Conservation (phyloP, 23 tunicate species). For the Clavelina lepadiformis region DNA sequence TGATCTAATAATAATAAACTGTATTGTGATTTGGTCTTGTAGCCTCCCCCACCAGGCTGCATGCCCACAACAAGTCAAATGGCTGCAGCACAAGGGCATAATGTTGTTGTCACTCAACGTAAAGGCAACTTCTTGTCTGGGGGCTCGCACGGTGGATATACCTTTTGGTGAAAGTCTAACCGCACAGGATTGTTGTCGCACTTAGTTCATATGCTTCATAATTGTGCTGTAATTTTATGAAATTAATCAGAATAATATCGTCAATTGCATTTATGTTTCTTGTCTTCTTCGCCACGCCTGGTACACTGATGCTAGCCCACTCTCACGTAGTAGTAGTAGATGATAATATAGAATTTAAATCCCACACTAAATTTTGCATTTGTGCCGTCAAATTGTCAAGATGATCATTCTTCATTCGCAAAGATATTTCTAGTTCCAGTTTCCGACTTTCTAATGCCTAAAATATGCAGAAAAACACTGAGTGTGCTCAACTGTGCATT, state of each 20-base stretch:
- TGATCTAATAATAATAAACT: too few species aligned
- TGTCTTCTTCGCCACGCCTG: too few species aligned
- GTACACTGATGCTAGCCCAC: too few species aligned
- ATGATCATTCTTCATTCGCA: conserved; percentile 9
- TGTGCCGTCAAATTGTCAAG: background rate
- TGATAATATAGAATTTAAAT: conserved; percentile 9
- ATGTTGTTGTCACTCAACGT: conserved; percentile 70
- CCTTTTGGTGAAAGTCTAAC: conserved; percentile 48
- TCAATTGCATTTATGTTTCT: too few species aligned
- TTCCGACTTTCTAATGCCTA: conserved; percentile 10
- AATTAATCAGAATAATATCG: too few species aligned
- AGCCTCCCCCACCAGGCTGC: conserved; percentile 89
- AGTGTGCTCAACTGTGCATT: too few species aligned
- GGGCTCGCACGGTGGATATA: conserved; percentile 73
- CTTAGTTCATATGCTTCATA: too few species aligned
- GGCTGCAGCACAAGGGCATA: conserved; percentile 80
- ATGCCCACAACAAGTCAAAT: conserved; percentile 67
- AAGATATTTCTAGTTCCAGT: conserved; percentile 5
- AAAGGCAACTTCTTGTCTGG: conserved; percentile 46
- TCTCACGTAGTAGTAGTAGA: too few species aligned
- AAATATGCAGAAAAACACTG: too few species aligned
- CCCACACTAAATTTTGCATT: conserved; percentile 17
- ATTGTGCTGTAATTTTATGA: too few species aligned
- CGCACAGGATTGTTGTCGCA: too few species aligned
- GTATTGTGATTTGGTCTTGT: too few species aligned